Base-by-base conservation (phyloP, 2,888 invertebrate species). In the Fabriciana adippe region DNA sequence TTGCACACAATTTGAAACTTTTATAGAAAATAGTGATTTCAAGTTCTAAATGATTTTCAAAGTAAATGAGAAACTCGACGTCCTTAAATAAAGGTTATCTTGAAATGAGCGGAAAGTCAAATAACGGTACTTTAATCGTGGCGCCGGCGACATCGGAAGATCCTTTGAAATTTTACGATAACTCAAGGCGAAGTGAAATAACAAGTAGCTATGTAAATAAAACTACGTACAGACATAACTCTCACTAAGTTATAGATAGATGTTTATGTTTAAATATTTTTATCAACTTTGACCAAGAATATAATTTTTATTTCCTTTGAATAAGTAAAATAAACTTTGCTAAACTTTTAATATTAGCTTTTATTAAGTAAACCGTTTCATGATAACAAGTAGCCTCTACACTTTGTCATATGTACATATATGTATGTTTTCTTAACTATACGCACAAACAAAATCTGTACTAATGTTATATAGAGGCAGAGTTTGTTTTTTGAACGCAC, bases 31-130 rank as follows among this genome's bases (percentile, higher is more conserved):
- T 41, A 35, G 5, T 14, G 47, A 59, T 59, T 51, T 51, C 26
- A 61, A 61, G 51, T 53, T 61, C 61, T 21, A 53, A 61, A 18
- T 53, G 8, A 61, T 53, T 21, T 61, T 31, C 61, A 35, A 41
- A 31, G 53, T 55, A 54, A 60, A 66, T 60, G 54, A 66, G 66
- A 66, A 66, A 54, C 64, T 41, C 57, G 56, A n/a, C 57, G 54
- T 66, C 47, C 51, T 66, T 60, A 66, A 66, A 60, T 66, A 66
- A 66, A 66, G 66, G 66, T 66, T 66, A 66, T 66, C 66, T 60
- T 54, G 54, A 59, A 66, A 60, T 54, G 54, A 60, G 66, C 54
- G 59, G 66, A 66, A 66, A 66, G 60, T 60, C 66, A 66, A 66
- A 66, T 66, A 66, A 35, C 60, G 54, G 54, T 31, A 55, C 31